A percentile compares a stretch with the other conserved stretches of the same genome.
Evolutionary conservation across 2,888 invertebrate species (phyloP).

Genomic region (Teleiodes luculella): DNA sequence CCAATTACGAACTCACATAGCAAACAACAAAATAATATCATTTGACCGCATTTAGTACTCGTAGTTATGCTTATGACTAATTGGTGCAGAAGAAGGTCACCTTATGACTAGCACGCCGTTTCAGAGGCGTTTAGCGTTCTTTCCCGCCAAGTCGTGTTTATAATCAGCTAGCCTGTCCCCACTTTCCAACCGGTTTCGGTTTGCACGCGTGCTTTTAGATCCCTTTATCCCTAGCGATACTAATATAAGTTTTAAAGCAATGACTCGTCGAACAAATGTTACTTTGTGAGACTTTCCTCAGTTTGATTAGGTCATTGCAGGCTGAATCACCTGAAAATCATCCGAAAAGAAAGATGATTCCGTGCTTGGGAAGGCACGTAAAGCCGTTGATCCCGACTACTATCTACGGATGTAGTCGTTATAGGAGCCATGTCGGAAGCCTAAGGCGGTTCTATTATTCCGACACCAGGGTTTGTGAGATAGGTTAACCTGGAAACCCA

Average conservation of each 20-base stretch:
- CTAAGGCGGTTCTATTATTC: too few species aligned
- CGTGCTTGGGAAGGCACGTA: too few species aligned
- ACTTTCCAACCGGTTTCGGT: conserved; percentile 20
- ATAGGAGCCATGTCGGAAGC: too few species aligned
- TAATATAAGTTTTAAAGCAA: neutral
- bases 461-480: too few species aligned
- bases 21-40: neutral
- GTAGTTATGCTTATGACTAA: conserved; percentile 19
- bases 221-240: conserved; percentile 4
- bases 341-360: too few species aligned
- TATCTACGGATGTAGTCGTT: too few species aligned
- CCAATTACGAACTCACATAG: neutral
- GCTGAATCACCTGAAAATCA: too few species aligned
- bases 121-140: conserved; percentile 18
- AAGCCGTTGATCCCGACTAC: too few species aligned
- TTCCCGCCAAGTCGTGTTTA: conserved; percentile 16
- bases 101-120: conserved; percentile 10
- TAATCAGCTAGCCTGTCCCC: conserved; percentile 16
- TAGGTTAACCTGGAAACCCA: too few species aligned
- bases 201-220: conserved; percentile 3
- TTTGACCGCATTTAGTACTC: conserved; percentile 6
- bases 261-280: too few species aligned
- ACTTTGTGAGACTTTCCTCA: too few species aligned
- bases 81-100: conserved; percentile 17
- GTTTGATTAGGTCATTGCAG: too few species aligned